Evolutionary conservation across 2,113 vertebrate species (phyloP).

Genomic region (Piaya cayana): DNA sequence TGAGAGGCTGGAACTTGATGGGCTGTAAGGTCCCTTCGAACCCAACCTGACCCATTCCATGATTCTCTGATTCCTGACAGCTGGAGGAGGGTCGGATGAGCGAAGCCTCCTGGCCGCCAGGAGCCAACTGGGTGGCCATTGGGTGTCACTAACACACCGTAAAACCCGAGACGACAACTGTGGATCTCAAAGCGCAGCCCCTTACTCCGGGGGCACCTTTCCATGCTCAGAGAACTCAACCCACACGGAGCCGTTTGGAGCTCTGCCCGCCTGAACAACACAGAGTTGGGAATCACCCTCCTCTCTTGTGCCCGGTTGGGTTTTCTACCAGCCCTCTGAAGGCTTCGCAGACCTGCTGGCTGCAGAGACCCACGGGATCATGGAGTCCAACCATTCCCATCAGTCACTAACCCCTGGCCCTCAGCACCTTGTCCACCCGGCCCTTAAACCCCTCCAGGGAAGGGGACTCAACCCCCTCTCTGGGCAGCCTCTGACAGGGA

Average conservation of each 20-base stretch:
- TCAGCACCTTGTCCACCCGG: too few species aligned
- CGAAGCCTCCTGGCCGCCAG: not conserved
- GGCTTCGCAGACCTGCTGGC: not conserved
- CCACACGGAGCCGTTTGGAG: rapidly evolving
- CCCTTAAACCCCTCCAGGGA: too few species aligned
- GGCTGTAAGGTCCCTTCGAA: too few species aligned
- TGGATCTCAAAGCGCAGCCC: too few species aligned
- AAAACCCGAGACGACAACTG: not conserved
- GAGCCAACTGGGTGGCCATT: not conserved
- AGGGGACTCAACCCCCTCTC: too few species aligned
- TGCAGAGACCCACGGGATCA: too few species aligned
- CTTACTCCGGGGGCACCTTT: not conserved
- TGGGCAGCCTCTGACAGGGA: too few species aligned
- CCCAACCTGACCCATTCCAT: too few species aligned
- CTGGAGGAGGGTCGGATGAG: rapidly evolving
- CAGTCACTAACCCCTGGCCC: too few species aligned
- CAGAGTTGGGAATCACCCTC: rapidly evolving
- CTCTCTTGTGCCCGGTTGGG: rapidly evolving
- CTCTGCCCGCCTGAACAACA: not conserved
- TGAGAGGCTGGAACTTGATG: too few species aligned
- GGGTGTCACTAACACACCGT: constrained; percentile 45
- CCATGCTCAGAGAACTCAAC: rapidly evolving
- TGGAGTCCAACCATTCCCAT: too few species aligned
- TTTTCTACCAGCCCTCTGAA: rapidly evolving
- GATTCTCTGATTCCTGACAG: not conserved